A percentile compares a stretch with the other conserved stretches of the same genome.
Conservation (phyloP, 2,888 invertebrate genomes). For the Leuctra nigra region DNA sequence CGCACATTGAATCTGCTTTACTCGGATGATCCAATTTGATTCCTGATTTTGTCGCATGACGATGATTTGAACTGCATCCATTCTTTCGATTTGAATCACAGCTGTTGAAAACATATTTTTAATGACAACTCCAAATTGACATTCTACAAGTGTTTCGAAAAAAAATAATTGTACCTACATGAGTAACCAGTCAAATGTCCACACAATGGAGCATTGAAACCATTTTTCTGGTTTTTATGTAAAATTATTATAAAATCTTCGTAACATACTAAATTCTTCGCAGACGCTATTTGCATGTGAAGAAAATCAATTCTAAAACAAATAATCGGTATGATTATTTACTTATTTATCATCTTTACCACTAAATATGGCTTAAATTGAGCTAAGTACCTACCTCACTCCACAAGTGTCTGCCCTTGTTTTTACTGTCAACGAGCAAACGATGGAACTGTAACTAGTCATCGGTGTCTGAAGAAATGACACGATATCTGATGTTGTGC, state of each 20-base stretch:
- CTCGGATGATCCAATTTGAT: constrained; percentile 21
- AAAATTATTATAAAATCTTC: constrained; percentile 21
- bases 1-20: constrained; percentile 21
- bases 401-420: constrained; percentile 3
- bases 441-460: neutral
- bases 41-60: constrained; percentile 18
- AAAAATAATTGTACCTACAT: constrained; percentile 19
- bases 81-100: constrained; percentile 9
- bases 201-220: constrained; percentile 22
- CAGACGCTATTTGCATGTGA: constrained; percentile 8
- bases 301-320: constrained; percentile 24
- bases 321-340: too few species aligned
- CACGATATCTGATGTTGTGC: too few species aligned
- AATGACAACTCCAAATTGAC: too few species aligned
- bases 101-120: too few species aligned
- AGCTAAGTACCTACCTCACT: constrained; percentile 6
- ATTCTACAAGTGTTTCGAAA: too few species aligned
- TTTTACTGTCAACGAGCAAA: constrained; percentile 10
- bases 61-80: constrained; percentile 16
- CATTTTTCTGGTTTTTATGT: neutral
- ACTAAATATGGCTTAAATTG: neutral
- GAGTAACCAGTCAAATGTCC: constrained; percentile 22
- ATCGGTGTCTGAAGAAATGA: neutral
- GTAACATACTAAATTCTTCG: constrained; percentile 8
- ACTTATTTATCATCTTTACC: too few species aligned